Evolutionary conservation across 2,888 invertebrate species (phyloP).

Genomic region (Lobophora halterata): DNA sequence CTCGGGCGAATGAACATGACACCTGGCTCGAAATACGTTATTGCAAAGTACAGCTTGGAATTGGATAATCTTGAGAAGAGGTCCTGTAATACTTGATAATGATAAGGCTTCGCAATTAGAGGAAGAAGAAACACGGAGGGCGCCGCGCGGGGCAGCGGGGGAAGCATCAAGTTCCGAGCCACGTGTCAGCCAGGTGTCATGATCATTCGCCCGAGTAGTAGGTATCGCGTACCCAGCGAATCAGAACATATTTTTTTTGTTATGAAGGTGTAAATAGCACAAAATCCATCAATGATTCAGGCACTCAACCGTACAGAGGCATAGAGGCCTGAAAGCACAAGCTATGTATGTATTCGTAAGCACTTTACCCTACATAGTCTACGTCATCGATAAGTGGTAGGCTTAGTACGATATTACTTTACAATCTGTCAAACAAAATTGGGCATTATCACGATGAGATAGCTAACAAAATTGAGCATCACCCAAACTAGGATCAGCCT

Average conservation of each 20-base stretch:
- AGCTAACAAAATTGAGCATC: constrained; percentile 3
- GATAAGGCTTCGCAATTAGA: no score
- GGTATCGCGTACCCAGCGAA: no score
- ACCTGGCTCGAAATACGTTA: no score
- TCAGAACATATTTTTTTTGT: background rate
- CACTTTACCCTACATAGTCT: constrained; percentile 32
- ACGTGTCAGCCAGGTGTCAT: no score
- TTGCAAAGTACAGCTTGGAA: no score
- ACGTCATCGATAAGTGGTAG: constrained; percentile 27
- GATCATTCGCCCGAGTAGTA: no score
- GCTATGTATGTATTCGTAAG: constrained; percentile 36
- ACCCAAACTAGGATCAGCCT: constrained; percentile 8
- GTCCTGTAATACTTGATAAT: no score
- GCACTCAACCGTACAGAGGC: constrained; percentile 38
- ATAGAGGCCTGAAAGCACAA: constrained; percentile 17
- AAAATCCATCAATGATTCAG: constrained; percentile 49
- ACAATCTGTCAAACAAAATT: constrained; percentile 2
- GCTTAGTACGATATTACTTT: constrained; percentile 25
- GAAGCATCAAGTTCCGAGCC: no score
- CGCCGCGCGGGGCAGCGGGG: no score
- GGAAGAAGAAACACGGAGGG: no score
- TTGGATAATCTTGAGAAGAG: no score
- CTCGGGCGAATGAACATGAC: no score
- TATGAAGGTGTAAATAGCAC: constrained; percentile 41
- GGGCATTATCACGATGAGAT: background rate